Base-by-base conservation (phyloP, 2,888 invertebrate genomes). In the Pelosia muscerda region DNA sequence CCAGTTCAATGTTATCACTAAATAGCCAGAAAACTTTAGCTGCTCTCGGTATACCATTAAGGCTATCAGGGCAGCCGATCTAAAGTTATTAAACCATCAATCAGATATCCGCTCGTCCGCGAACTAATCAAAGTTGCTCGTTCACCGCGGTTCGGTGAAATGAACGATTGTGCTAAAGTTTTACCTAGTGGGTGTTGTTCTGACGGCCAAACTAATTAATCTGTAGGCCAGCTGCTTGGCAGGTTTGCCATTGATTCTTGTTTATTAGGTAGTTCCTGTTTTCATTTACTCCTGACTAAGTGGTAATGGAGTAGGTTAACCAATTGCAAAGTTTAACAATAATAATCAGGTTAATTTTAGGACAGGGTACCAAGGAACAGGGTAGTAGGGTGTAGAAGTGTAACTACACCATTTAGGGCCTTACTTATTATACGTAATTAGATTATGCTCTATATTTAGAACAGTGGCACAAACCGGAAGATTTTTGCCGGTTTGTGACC, bases 41-140 rank as follows among this genome's bases (percentile, higher is more conserved):
- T n/a, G 61, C 59, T 31, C 28, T 55, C 38, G n/a, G 65, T 59
- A 42, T 56, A 61, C 15, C 68, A 80, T 75, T 72, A 61, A 25
- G 72, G 54, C 66, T 66, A 66, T 66, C 60, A 26, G 13, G 34
- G 56, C 72, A 66, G 72, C 78, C 68, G 64, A 80, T 78, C 78
- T 75, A 62, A 64, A 69, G 59, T 72, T 77, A 78, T 80, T 77
- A 75, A 70, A 66, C 62, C 69, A 69, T 77, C 80, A 72, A 75
- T 78, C 77, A 66, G 58, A 63, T 64, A 78, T 71, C 70, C 64
- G 23, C 26, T 26, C 26, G 38, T 13, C 55, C 42, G 59, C 9
- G 58, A 78, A 78, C 72, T 80, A 78, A 80, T 78, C 68, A 68
- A 77, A 78, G 34, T 78, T 68, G 31, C 56, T n/a, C 62, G 23